Percentiles rank a stretch among this genome's conserved stretches.
These are phyloP conservation scores for Chaitophorus viminalis DNA, from an alignment of 2,888 invertebrate species.

Conservation along the genomic window DNA sequence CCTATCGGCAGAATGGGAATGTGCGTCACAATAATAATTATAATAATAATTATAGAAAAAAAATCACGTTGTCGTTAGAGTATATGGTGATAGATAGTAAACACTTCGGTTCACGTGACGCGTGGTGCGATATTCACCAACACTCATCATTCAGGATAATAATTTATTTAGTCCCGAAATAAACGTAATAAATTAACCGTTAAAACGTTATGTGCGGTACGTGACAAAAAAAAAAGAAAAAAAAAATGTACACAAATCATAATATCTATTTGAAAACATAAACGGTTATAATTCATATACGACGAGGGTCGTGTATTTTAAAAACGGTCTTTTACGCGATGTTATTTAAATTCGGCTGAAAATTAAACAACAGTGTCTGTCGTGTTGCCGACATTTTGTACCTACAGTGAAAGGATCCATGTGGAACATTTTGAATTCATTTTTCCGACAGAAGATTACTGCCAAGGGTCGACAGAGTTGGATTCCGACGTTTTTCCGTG, in stretches of 20 bases:
- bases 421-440: too few species aligned
- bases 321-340: background rate
- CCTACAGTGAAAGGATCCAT: too few species aligned
- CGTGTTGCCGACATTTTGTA: too few species aligned
- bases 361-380: too few species aligned
- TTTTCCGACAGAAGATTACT: too few species aligned
- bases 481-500: too few species aligned
- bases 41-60: background rate
- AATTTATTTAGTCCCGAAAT: background rate
- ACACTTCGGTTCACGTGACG: background rate
- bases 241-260: background rate
- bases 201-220: background rate
- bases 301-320: background rate
- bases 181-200: slow-evolving; percentile 25
- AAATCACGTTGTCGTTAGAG: background rate
- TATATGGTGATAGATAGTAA: background rate
- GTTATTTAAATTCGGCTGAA: too few species aligned
- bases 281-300: background rate
- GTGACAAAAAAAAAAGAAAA: background rate
- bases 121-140: background rate
- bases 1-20: background rate
- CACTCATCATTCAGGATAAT: background rate
- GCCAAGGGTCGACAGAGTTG: too few species aligned
- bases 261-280: background rate
- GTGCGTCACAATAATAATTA: background rate